A percentile compares a stretch with the other conserved stretches of the same genome.
Conservation (phyloP, 1,140 invertebrate species). For the Adelges cooleyi region DNA sequence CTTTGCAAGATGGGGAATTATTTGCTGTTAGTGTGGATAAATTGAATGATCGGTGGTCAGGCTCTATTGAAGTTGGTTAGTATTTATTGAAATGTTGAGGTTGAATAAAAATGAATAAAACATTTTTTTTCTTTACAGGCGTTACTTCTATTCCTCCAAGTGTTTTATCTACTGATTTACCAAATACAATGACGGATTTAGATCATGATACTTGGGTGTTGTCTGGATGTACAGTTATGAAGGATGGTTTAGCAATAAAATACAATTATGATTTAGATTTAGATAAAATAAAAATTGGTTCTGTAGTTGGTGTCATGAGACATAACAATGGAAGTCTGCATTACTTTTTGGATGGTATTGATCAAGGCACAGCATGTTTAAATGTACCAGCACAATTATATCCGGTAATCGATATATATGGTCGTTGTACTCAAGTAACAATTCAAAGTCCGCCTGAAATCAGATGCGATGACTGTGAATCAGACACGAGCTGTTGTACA, state of each 20-base stretch:
- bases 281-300: constrained; percentile 32
- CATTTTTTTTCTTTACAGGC: constrained; percentile 40
- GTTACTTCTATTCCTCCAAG: constrained; percentile 78
- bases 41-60: constrained; percentile 84
- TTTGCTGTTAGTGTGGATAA: constrained; percentile 86
- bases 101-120: too few species aligned
- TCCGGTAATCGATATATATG: constrained; percentile 90
- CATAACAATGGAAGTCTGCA: constrained; percentile 72
- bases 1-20: constrained; percentile 76
- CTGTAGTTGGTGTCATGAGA: constrained; percentile 60
- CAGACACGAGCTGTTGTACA: constrained; percentile 9
- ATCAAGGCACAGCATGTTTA: constrained; percentile 75
- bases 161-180: constrained; percentile 58
- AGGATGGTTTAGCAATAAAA: constrained; percentile 33
- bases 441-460: constrained; percentile 10
- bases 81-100: neutral
- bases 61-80: constrained; percentile 71
- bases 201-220: constrained; percentile 86
- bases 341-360: constrained; percentile 81
- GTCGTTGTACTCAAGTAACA: constrained; percentile 78
- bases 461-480: constrained; percentile 14
- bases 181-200: constrained; percentile 83
- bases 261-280: constrained; percentile 34
- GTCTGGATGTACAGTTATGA: constrained; percentile 44
- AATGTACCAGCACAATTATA: constrained; percentile 72